Conservation (phyloP, 2,797 vertebrate genomes). For the Leptoclinus maculatus region DNA sequence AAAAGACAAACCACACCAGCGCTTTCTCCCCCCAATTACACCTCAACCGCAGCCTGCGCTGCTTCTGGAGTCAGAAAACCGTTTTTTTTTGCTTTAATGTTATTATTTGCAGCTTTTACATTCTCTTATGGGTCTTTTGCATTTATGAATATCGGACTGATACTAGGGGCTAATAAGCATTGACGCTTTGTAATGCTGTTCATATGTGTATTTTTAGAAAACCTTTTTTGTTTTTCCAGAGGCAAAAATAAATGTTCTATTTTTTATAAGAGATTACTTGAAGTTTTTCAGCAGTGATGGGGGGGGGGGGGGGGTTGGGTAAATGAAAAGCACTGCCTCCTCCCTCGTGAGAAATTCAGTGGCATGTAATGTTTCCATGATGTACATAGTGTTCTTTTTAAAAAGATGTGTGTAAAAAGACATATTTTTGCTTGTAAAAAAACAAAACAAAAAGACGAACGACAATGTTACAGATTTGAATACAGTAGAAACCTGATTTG, state of each 20-base stretch:
- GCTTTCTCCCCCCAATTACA: conserved; percentile 38
- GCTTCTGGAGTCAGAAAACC: conserved; percentile 46
- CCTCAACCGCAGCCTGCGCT: conserved; percentile 32
- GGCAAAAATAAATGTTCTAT: conserved; percentile 80
- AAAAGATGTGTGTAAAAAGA: conserved; percentile 70
- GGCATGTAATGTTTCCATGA: conserved; percentile 75
- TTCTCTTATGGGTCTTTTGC: conserved; percentile 52
- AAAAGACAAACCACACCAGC: conserved; percentile 70
- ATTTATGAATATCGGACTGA: conserved; percentile 60
- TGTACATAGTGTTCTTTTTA: conserved; percentile 83
- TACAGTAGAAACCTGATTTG: conserved; percentile 58
- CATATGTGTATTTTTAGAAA: conserved; percentile 82
- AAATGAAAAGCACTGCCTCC: conserved; percentile 57
- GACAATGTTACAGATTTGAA: conserved; percentile 74
- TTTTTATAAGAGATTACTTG: conserved; percentile 87
- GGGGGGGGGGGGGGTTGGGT: conserved; percentile 7
- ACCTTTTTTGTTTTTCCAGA: conserved; percentile 78
- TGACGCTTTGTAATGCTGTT: conserved; percentile 78
- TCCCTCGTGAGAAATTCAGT: conserved; percentile 64
- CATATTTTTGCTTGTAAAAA: conserved; percentile 81
- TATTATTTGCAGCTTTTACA: conserved; percentile 57
- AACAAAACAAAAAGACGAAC: conserved; percentile 29
- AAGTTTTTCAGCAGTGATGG: conserved; percentile 79
- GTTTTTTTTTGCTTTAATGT: conserved; percentile 34
- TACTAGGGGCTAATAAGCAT: conserved; percentile 75